Base-by-base conservation (phyloP, 2,888 invertebrate genomes). In the Biston betularia region DNA sequence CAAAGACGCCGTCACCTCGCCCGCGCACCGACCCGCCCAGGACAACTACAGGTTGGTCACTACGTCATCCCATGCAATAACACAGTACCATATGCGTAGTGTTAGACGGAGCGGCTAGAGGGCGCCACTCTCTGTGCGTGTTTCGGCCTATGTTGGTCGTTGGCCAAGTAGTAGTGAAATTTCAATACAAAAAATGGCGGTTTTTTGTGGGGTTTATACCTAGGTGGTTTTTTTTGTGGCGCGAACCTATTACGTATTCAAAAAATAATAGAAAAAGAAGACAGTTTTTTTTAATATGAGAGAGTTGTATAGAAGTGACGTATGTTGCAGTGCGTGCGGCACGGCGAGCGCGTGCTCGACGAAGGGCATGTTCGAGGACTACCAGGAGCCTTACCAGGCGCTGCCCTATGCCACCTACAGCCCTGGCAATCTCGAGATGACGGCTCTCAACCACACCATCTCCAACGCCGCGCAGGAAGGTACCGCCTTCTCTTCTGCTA, bases 321-420 rank as follows among this genome's bases (percentile, higher is more conserved):
- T 57, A 34, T 34, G n/a, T 49, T 52, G 34, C 62, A 56, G 93
- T 71, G 88, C 92, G 33, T 94, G 94, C 74, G 94, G 94, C 55
- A 14, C 14, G 92, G 24, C 54, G 54, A 11, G 75, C 94, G 76
- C 94, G 75, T 94, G 94, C 0, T 89, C 94, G 4, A 91, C 90
- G 66, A 94, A 95, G 75, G 89, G n/a, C 45, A 34, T 34, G 14
- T 94, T 94, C 74, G 96, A 96, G 80, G 96, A 96, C 83, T 97
- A 97, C 87, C 97, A 97, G 82, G 97, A 97, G 89, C 97, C 97
- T 48, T 97, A 96, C 87, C 96, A 97, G 87, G 96, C 96, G 24
- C 89, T 96, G 75, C 97, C 96, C 3, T 96, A 96, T 86, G 96
- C 96, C 86, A 96, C 96, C 83, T 96, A 96, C 89, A 96, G 96